Evolutionary conservation across 1,140 invertebrate genomes (phyloP).

Genomic region (Aplysia californica): DNA sequence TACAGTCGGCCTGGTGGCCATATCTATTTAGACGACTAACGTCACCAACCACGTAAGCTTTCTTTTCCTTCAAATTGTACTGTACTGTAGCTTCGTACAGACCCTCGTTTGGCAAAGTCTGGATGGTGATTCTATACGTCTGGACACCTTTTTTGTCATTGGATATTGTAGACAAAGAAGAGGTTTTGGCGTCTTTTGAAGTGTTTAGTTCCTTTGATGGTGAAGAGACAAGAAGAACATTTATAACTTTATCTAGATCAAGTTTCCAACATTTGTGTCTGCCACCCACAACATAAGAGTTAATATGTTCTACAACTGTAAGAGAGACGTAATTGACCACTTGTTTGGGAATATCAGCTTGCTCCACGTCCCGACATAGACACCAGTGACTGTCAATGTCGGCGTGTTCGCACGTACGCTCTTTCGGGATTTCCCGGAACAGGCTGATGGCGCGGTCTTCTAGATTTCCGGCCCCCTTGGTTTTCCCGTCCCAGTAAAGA

Average conservation of each 20-base stretch:
- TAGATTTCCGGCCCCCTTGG: conserved; percentile 73
- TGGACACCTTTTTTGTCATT: too few relatives aligned
- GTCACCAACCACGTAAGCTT: background rate
- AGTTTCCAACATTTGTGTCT: background rate
- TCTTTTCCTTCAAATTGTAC: too few relatives aligned
- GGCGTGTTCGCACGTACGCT: conserved; percentile 85
- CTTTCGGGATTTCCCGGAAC: conserved; percentile 72
- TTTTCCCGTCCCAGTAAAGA: conserved; percentile 73
- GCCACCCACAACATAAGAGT: background rate
- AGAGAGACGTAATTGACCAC: background rate
- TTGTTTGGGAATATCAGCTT: background rate
- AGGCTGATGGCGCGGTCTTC: conserved; percentile 76
- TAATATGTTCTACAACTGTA: background rate
- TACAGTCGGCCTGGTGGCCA: background rate
- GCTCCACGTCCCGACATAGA: conserved; percentile 73
- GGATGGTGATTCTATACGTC: background rate
- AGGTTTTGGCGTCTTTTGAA: background rate
- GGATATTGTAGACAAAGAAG: background rate
- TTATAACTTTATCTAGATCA: background rate
- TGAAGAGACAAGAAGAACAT: background rate
- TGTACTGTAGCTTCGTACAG: background rate
- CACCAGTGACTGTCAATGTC: conserved; percentile 95
- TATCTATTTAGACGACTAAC: background rate
- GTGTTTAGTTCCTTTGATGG: background rate
- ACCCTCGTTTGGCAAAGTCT: background rate